Percentiles rank a stretch among this genome's conserved stretches.
phyloP scores from a whole-genome alignment of 2,113 vertebrate species.

The Phylloscopus trochilus region DNA sequence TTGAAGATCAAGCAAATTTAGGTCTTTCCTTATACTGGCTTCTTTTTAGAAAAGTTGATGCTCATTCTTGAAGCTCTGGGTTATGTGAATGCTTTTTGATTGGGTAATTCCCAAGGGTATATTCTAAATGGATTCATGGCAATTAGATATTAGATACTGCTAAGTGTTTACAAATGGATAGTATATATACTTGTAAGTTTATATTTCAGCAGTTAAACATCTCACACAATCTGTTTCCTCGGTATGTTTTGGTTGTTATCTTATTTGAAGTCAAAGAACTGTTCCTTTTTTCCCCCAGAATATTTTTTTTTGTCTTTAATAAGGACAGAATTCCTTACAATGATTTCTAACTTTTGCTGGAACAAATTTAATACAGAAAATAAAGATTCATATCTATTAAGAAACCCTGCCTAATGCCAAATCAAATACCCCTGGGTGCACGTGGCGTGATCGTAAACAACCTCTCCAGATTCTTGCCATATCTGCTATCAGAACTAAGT shows the following conservation, averaged over 20 bases:
- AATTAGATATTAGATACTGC: background rate
- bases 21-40: background rate
- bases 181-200: conserved; percentile 17
- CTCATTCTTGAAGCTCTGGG: background rate
- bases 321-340: background rate
- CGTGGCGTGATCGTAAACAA: background rate
- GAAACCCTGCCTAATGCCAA: background rate
- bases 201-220: conserved; percentile 30
- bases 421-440: background rate
- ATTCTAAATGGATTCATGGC: background rate
- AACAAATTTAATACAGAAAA: conserved; percentile 5
- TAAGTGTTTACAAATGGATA: conserved; percentile 8
- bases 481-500: conserved; percentile 51
- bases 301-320: background rate
- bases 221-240: background rate
- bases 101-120: background rate
- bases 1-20: background rate
- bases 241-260: background rate
- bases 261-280: conserved; percentile 21
- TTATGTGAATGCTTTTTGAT: background rate
- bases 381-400: background rate
- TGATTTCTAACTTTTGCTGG: background rate
- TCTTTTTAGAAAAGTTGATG: background rate
- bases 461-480: conserved; percentile 11
- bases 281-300: background rate